Evolutionary conservation across 92 coral and sea anemone genomes (phyloP).

Genomic region (Anthopleura xanthogrammica): DNA sequence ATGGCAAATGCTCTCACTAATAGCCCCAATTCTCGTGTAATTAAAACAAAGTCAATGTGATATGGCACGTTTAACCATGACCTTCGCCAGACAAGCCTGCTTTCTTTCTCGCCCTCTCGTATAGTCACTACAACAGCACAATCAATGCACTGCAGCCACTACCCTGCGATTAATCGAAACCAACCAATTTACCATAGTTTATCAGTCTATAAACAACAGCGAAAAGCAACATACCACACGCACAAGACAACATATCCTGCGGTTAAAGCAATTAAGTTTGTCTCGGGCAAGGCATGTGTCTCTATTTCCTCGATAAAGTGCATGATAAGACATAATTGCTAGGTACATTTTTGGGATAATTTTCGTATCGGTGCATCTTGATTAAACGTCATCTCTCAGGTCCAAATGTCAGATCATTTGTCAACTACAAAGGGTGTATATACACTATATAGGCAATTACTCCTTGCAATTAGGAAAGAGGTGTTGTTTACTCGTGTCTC

Average conservation of each 20-base stretch:
- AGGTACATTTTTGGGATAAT: conserved; percentile 33
- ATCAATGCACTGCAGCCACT: background rate
- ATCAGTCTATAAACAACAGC: conserved; percentile 22
- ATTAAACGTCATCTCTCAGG: conserved; percentile 34
- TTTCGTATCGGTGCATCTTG: conserved; percentile 41
- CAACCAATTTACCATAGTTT: background rate
- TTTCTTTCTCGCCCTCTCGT: background rate
- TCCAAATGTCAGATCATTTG: conserved; percentile 39
- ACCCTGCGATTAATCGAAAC: background rate
- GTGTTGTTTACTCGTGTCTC: conserved; percentile 20
- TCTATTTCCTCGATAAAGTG: conserved; percentile 25
- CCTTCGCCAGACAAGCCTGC: conserved; percentile 26
- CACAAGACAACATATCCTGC: conserved; percentile 20
- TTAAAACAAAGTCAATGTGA: conserved; percentile 35
- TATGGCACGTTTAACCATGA: conserved; percentile 12
- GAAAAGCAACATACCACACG: conserved; percentile 38
- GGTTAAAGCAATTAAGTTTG: conserved; percentile 18
- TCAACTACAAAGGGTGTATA: conserved; percentile 32
- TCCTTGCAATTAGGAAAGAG: conserved; percentile 6
- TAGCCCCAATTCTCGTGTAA: conserved; percentile 33
- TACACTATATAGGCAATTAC: conserved; percentile 38
- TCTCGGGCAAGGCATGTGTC: conserved; percentile 19
- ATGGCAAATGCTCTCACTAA: conserved; percentile 22
- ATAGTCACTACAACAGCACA: background rate
- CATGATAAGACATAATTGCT: conserved; percentile 32